Percentiles rank a stretch among this genome's conserved stretches.
phyloP scores from a whole-genome alignment of 2,888 invertebrate genomes.

The Linnaemya vulpina region DNA sequence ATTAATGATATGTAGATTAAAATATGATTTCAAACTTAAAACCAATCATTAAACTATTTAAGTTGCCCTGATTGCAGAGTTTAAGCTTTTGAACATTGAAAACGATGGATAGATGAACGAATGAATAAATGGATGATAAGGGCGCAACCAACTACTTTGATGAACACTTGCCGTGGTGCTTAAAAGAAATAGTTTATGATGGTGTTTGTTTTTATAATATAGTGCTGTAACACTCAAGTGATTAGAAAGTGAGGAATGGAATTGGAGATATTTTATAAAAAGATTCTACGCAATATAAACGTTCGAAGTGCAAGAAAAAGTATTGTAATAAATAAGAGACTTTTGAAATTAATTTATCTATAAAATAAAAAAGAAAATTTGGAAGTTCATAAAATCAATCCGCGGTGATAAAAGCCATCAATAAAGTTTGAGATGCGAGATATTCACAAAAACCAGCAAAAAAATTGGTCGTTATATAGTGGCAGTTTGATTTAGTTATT shows the following conservation, averaged over 20 bases:
- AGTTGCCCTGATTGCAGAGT: slow-evolving; percentile 59
- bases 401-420: too few relatives aligned
- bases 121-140: slow-evolving; percentile 6
- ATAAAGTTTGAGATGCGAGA: too few relatives aligned
- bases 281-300: not conserved
- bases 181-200: slow-evolving; percentile 13
- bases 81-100: slow-evolving; percentile 7
- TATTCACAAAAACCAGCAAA: too few relatives aligned
- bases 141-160: not conserved
- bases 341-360: not conserved
- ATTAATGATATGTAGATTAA: slow-evolving; percentile 72
- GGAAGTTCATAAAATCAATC: too few relatives aligned
- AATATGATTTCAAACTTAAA: slow-evolving; percentile 67
- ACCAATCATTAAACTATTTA: slow-evolving; percentile 68
- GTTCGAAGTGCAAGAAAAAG: not conserved
- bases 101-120: not conserved
- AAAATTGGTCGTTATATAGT: too few relatives aligned
- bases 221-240: slow-evolving; percentile 6
- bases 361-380: too few relatives aligned
- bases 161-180: not conserved
- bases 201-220: slow-evolving; percentile 33
- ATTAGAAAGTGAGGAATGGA: not conserved
- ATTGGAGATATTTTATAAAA: not conserved
- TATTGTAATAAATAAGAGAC: not conserved
- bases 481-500: too few relatives aligned